A percentile compares a stretch with the other conserved stretches of the same genome.
phyloP scores from a whole-genome alignment of 1,140 invertebrate genomes.

The Drosophila bifasciata region DNA sequence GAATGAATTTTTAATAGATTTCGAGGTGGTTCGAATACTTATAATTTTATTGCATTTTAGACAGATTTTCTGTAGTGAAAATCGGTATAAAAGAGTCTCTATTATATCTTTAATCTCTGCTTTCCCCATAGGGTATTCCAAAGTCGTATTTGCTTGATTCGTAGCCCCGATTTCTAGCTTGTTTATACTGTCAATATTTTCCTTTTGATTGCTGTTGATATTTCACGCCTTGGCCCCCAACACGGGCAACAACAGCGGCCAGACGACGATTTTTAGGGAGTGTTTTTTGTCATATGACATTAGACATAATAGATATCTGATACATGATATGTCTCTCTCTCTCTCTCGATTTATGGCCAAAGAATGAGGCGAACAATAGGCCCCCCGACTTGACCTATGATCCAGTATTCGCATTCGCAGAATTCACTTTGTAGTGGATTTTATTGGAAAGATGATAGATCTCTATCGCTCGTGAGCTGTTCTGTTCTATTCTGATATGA shows the following conservation, averaged over 20 bases:
- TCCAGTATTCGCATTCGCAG: conserved; percentile 3
- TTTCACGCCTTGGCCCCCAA: conserved; percentile 73
- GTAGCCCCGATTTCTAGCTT: conserved; percentile 19
- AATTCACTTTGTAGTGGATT: conserved; percentile 50
- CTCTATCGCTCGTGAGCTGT: conserved; percentile 3
- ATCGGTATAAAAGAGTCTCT: too few species aligned
- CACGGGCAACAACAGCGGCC: conserved; percentile 29
- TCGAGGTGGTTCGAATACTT: too few species aligned
- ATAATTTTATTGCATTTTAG: neutral
- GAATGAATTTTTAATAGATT: neutral
- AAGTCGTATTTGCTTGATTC: conserved; percentile 16
- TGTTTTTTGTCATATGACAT: conserved; percentile 53
- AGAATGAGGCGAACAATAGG: conserved; percentile 23
- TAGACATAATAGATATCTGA: conserved; percentile 59
- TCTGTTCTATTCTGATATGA: conserved; percentile 9
- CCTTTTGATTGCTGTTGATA: conserved; percentile 69
- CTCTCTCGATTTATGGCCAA: conserved; percentile 43
- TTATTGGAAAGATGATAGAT: conserved; percentile 28
- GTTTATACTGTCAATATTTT: conserved; percentile 71
- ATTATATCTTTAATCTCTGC: neutral
- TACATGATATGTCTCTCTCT: conserved; percentile 32
- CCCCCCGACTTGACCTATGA: conserved; percentile 44
- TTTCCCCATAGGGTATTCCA: conserved; percentile 13
- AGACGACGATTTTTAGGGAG: conserved; percentile 48
- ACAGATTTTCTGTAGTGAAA: too few species aligned